phyloP scores from a whole-genome alignment of 2,888 invertebrate species.

The Ennomos quercinarius region DNA sequence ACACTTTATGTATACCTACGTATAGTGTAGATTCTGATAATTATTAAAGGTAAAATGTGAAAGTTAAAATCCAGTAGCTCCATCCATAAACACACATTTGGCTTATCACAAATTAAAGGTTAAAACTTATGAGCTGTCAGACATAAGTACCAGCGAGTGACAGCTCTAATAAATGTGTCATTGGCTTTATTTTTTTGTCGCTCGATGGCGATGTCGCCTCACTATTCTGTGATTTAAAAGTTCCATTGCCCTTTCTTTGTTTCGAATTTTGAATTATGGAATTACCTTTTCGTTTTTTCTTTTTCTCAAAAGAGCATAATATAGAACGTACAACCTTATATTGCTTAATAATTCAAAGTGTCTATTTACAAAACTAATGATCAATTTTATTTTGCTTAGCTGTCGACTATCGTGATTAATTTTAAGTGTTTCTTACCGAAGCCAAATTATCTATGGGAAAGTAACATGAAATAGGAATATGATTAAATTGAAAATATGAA shows the following conservation, averaged over 20 bases:
- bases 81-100: slow-evolving; percentile 68
- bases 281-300: slow-evolving; percentile 5
- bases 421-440: too few relatives aligned
- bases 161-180: slow-evolving; percentile 82
- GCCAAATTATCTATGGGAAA: too few relatives aligned
- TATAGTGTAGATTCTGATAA: not conserved
- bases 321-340: too few relatives aligned
- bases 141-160: slow-evolving; percentile 69
- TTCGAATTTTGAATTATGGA: slow-evolving; percentile 53
- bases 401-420: too few relatives aligned
- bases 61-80: slow-evolving; percentile 75
- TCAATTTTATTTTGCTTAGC: too few relatives aligned
- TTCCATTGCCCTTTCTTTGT: slow-evolving; percentile 84
- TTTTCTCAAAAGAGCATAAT: not conserved
- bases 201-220: slow-evolving; percentile 72
- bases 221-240: slow-evolving; percentile 79
- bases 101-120: slow-evolving; percentile 77
- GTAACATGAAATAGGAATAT: too few relatives aligned
- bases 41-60: slow-evolving; percentile 61
- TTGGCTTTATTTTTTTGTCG: slow-evolving; percentile 64
- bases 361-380: too few relatives aligned
- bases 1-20: too few relatives aligned
- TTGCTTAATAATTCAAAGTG: too few relatives aligned
- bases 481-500: too few relatives aligned
- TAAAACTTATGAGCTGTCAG: slow-evolving; percentile 78